Conservation (phyloP, 2,797 vertebrate genomes). For the Leptodactylus fallax region DNA sequence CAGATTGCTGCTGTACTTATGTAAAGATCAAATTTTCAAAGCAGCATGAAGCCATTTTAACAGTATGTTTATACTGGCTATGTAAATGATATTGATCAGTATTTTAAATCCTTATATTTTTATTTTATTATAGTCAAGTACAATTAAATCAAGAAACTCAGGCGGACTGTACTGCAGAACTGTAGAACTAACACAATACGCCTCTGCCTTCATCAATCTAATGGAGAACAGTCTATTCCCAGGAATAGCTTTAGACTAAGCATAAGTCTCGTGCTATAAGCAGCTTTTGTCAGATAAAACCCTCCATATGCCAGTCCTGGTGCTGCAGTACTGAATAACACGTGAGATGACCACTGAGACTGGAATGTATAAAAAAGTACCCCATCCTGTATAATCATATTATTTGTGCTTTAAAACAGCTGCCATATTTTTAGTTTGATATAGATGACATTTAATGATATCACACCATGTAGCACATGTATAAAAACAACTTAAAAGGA, state of each 20-base stretch:
- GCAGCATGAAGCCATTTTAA: too few relatives aligned
- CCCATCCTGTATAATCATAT: neutral
- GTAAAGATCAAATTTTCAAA: too few relatives aligned
- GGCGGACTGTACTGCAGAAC: neutral
- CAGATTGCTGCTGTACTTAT: too few relatives aligned
- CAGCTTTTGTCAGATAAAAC: constrained; percentile 58
- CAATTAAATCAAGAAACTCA: too few relatives aligned
- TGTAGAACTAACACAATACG: constrained; percentile 7
- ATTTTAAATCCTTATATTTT: too few relatives aligned
- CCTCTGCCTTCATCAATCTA: constrained; percentile 24
- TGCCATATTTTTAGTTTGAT: too few relatives aligned
- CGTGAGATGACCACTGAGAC: constrained; percentile 20
- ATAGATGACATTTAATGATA: too few relatives aligned
- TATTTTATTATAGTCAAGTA: too few relatives aligned
- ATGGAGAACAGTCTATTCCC: constrained; percentile 30
- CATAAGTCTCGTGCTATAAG: constrained; percentile 43
- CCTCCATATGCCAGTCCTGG: constrained; percentile 49
- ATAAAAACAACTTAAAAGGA: too few relatives aligned
- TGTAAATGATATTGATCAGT: too few relatives aligned
- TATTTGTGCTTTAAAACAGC: neutral
- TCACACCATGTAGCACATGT: too few relatives aligned
- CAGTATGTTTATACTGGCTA: too few relatives aligned
- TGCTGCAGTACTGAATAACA: constrained; percentile 41
- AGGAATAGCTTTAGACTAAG: constrained; percentile 45
- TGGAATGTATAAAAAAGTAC: neutral